Conservation (phyloP, 2,797 vertebrate species). For the Mycteria americana region DNA sequence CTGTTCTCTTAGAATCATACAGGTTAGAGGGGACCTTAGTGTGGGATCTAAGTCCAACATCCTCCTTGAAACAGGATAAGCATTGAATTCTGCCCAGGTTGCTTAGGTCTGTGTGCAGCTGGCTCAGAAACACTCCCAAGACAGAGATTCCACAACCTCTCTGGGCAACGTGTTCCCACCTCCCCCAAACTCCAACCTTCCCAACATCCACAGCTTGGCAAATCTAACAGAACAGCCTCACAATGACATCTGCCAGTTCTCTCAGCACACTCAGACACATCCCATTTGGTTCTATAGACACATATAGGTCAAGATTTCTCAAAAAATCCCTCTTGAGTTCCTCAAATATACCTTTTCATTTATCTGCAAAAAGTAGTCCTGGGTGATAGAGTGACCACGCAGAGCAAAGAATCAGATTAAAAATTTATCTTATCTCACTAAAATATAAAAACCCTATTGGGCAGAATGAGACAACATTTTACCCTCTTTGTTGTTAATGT, state of each 20-base stretch:
- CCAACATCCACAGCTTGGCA: not conserved
- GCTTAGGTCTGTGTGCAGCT: not conserved
- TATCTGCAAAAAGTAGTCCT: not conserved
- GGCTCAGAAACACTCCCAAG: not conserved
- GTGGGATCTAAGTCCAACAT: not conserved
- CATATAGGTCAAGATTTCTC: not conserved
- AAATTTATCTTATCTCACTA: not conserved
- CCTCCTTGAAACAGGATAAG: not conserved
- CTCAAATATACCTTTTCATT: not conserved
- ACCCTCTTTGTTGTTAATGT: not conserved
- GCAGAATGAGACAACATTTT: not conserved
- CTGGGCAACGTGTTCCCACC: fast-evolving
- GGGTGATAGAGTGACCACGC: not conserved
- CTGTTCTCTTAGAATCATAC: not conserved
- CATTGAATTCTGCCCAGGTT: not conserved
- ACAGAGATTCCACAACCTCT: not conserved
- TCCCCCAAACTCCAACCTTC: not conserved
- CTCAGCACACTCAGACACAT: not conserved
- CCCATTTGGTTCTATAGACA: not conserved
- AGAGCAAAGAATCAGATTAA: not conserved
- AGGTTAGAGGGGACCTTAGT: not conserved
- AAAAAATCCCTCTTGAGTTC: not conserved
- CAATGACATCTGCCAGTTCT: not conserved
- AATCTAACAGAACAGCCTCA: not conserved
- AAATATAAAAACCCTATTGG: not conserved